These are phyloP conservation scores for Muscicapa comitata DNA, from an alignment of 2,797 vertebrate species.

Conservation along the genomic window DNA sequence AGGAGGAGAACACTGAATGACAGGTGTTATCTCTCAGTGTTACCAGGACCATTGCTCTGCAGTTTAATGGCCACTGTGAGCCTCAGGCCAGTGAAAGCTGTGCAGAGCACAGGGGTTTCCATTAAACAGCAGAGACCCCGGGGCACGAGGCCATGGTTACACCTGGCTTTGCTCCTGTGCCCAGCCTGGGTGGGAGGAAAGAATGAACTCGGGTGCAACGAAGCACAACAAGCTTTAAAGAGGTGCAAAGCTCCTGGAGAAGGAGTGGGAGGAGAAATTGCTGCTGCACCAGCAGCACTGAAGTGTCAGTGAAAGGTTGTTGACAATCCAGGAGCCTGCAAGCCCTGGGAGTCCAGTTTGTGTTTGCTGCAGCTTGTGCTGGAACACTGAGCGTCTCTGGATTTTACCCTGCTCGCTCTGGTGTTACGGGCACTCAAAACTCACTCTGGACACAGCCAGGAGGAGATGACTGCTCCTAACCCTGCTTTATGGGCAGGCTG, in stretches of 20 bases:
- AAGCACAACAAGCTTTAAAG: neutral
- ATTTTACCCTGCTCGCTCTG: neutral
- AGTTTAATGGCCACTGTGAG: neutral
- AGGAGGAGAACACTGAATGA: neutral
- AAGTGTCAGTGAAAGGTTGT: neutral
- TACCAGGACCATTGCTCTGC: neutral
- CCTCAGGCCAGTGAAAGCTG: neutral
- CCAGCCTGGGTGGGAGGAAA: neutral
- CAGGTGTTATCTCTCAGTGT: neutral
- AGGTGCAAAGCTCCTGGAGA: neutral
- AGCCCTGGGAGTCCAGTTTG: neutral
- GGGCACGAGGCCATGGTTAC: neutral
- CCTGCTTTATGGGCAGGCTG: neutral
- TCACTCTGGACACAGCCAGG: neutral
- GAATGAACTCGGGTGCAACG: neutral
- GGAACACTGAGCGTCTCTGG: neutral
- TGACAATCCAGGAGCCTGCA: neutral
- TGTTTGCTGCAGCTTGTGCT: neutral
- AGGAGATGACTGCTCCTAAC: neutral
- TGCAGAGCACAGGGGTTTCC: neutral
- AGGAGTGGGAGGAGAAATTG: conserved; percentile 6
- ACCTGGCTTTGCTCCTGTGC: neutral
- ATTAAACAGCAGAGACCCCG: neutral
- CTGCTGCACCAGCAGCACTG: neutral
- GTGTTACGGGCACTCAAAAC: fast-evolving